Percentiles rank a stretch among this genome's conserved stretches.
These are phyloP conservation scores for Prosopocoilus inquinatus DNA, from an alignment of 2,888 invertebrate species.

Conservation along the genomic window DNA sequence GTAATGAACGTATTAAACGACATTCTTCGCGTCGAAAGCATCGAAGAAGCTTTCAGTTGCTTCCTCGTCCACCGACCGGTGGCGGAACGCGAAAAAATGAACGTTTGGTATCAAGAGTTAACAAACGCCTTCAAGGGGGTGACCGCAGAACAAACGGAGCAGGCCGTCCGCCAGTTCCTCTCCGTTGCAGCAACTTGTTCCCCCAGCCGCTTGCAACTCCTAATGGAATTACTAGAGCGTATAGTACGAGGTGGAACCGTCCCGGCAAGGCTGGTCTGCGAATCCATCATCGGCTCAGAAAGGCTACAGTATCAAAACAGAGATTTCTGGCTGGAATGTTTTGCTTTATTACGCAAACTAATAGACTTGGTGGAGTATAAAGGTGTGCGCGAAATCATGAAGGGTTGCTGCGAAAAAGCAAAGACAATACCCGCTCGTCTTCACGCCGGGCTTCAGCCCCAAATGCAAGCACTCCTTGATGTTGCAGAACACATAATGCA, in stretches of 20 bases:
- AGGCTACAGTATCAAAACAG: conserved; percentile 77
- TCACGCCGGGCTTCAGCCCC: conserved; percentile 77
- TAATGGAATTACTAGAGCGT: conserved; percentile 73
- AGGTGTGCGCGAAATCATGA: conserved; percentile 90
- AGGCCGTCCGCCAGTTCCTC: conserved; percentile 73
- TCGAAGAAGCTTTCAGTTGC: conserved; percentile 88
- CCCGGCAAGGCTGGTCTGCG: conserved; percentile 82
- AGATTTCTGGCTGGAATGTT: conserved; percentile 88
- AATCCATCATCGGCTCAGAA: conserved; percentile 79
- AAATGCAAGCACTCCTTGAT: conserved; percentile 76
- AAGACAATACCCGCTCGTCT: conserved; percentile 75
- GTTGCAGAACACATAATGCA: conserved; percentile 89
- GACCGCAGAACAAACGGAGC: conserved; percentile 71
- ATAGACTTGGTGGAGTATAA: conserved; percentile 94
- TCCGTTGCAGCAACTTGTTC: conserved; percentile 70
- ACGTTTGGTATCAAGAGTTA: conserved; percentile 68
- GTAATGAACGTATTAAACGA: conserved; percentile 65
- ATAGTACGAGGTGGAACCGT: conserved; percentile 71
- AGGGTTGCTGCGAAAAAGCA: conserved; percentile 87
- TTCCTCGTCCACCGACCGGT: conserved; percentile 77
- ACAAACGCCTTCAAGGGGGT: conserved; percentile 64
- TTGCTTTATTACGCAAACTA: conserved; percentile 77
- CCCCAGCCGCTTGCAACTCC: conserved; percentile 69
- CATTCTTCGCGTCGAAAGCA: conserved; percentile 69
- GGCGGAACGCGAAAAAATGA: conserved; percentile 66